Base-by-base conservation (phyloP, 1,140 invertebrate species). In the Papilio machaon region DNA sequence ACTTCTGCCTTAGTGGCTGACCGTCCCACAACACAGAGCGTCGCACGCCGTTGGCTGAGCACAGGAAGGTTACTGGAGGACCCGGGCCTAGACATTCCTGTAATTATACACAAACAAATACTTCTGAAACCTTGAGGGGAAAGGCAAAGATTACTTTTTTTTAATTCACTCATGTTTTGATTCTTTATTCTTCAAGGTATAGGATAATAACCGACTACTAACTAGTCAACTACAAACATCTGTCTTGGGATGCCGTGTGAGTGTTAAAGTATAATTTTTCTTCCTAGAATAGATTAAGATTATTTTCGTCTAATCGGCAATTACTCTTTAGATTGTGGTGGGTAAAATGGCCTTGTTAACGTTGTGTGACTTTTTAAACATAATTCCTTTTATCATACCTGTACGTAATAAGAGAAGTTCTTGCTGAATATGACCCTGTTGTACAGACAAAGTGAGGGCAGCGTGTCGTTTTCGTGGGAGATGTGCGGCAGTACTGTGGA, bases 51-150 rank as follows among this genome's bases (percentile, higher is more conserved):
- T 91, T 85, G 7, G 95, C 95, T 77, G 96, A 95, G 80, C 96
- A 95, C 19, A 97, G 89, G 87, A 96, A 95, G 6, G 95, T 95
- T 15, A 95, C 95, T 1, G 97, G 97, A 10, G 97, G 95, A 73
- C 96, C 96, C 1, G 97, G 97, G 2, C 97, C 96, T 75, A 97
- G 93, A 89, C 97, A 98, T 87, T 97, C 97, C 89, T 97, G 94
- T 1, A 96, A 78, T 54, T 38, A 60, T 17, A 47, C n/a, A 64
- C 43, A 23, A 30, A 9, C 13, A 43, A 38, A 52, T 38, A 52
- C 5, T 17, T 5, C 7, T 58, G 7, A 19, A 58, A 17, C 2
- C 5, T n/a, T 58, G 54, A 58, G 6, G 54, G 17, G n/a, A 19
- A n/a, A 9, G 54, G 17, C 3, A 8, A 17, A n/a, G 5, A 54